phyloP scores from a whole-genome alignment of 53 echinoderm and acorn worm genomes.

The Zoroaster sp. region DNA sequence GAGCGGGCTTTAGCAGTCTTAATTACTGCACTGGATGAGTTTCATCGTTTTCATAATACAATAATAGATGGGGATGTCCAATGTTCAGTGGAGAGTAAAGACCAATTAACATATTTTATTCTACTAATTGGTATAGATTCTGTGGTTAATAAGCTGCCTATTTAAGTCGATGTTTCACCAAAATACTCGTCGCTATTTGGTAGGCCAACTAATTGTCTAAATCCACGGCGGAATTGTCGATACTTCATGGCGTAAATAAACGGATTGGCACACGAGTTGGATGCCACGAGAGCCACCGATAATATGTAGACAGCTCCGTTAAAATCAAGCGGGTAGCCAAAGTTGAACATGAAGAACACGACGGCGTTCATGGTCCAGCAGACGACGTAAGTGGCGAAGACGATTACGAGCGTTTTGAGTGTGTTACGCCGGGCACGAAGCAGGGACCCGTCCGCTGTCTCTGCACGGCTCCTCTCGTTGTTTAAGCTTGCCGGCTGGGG shows the following conservation, averaged over 20 bases:
- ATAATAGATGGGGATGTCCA: too few relatives aligned
- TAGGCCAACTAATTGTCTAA: not conserved
- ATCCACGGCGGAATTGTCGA: slow-evolving; percentile 48
- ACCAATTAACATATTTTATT: too few relatives aligned
- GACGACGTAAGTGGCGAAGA: slow-evolving; percentile 44
- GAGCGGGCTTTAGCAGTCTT: too few relatives aligned
- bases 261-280: slow-evolving; percentile 52
- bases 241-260: slow-evolving; percentile 61
- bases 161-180: not conserved
- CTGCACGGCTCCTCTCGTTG: not conserved
- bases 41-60: too few relatives aligned
- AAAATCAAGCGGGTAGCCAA: slow-evolving; percentile 51
- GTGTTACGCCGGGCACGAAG: slow-evolving; percentile 44
- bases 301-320: slow-evolving; percentile 30
- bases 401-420: slow-evolving; percentile 56
- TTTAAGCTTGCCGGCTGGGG: not conserved
- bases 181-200: not conserved
- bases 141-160: too few relatives aligned
- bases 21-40: too few relatives aligned
- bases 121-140: too few relatives aligned
- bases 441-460: not conserved
- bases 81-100: too few relatives aligned
- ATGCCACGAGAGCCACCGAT: slow-evolving; percentile 32
- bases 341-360: slow-evolving; percentile 63
- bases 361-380: slow-evolving; percentile 63